Conservation (phyloP, 1,140 invertebrate genomes). For the Rhizoglyphus robini region DNA sequence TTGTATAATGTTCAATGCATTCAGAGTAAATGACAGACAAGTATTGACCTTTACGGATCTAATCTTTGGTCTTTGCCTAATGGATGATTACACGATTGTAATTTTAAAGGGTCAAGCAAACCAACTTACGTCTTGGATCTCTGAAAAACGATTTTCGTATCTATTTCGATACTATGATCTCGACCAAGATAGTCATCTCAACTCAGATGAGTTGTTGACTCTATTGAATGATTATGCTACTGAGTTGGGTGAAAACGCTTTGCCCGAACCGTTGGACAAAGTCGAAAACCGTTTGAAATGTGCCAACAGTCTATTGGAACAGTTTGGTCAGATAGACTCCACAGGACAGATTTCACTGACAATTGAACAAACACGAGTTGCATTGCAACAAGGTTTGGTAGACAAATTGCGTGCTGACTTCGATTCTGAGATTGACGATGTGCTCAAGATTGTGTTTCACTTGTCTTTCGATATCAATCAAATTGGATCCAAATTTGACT, state of each 20-base stretch:
- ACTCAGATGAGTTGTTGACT: neutral
- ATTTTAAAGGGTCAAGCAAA: neutral
- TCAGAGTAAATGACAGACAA: neutral
- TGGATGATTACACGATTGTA: neutral
- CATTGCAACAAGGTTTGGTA: neutral
- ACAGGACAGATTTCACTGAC: neutral
- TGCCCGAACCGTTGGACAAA: too few relatives aligned
- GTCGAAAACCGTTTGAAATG: too few relatives aligned
- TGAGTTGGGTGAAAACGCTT: neutral
- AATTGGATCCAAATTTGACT: neutral
- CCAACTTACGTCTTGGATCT: neutral
- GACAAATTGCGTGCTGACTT: neutral
- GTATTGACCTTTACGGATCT: neutral
- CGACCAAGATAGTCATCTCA: neutral
- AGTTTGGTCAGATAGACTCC: neutral
- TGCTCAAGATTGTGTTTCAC: neutral
- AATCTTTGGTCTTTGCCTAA: neutral
- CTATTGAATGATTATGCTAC: neutral
- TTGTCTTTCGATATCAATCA: neutral
- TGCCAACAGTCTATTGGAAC: too few relatives aligned
- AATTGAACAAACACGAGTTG: neutral
- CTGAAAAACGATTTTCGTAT: neutral
- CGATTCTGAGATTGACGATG: neutral
- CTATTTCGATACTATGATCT: neutral
- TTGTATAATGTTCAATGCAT: neutral